A percentile compares a stretch with the other conserved stretches of the same genome.
Conservation (phyloP, 2,888 invertebrate genomes). For the Volucella inflata region DNA sequence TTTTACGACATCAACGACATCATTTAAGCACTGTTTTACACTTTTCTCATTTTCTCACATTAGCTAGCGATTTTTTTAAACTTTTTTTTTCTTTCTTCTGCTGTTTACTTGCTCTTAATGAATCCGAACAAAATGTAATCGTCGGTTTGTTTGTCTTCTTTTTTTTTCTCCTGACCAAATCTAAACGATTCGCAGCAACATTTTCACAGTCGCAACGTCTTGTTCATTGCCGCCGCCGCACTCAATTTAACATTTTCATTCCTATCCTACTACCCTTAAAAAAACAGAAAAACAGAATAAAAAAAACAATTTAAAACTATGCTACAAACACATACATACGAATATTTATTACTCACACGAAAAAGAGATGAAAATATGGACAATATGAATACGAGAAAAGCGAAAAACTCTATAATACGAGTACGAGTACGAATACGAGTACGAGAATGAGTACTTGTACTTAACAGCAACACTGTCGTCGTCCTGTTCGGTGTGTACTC, state of each 20-base stretch:
- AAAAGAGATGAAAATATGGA: conserved; percentile 63
- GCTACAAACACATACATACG: conserved; percentile 38
- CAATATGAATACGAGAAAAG: neutral
- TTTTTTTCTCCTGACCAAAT: conserved; percentile 66
- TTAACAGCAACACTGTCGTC: conserved; percentile 30
- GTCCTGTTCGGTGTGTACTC: conserved; percentile 63
- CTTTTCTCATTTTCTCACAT: conserved; percentile 36
- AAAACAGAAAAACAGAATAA: too few relatives aligned
- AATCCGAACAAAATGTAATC: conserved; percentile 40
- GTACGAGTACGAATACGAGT: too few relatives aligned
- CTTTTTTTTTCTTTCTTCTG: neutral
- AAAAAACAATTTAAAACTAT: conserved; percentile 51
- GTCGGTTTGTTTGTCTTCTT: conserved; percentile 12
- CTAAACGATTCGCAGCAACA: conserved; percentile 70
- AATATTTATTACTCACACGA: neutral
- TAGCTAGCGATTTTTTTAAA: neutral
- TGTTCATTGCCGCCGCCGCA: conserved; percentile 71
- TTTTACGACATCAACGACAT: conserved; percentile 25
- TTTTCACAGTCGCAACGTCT: conserved; percentile 64
- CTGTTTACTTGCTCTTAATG: neutral
- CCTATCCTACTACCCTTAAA: conserved; percentile 74
- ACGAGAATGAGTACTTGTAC: too few relatives aligned
- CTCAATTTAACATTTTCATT: conserved; percentile 74
- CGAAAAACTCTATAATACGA: too few relatives aligned
- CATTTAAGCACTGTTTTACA: conserved; percentile 31